Conservation (phyloP, 2,797 vertebrate species). For the Propithecus perrieri region DNA sequence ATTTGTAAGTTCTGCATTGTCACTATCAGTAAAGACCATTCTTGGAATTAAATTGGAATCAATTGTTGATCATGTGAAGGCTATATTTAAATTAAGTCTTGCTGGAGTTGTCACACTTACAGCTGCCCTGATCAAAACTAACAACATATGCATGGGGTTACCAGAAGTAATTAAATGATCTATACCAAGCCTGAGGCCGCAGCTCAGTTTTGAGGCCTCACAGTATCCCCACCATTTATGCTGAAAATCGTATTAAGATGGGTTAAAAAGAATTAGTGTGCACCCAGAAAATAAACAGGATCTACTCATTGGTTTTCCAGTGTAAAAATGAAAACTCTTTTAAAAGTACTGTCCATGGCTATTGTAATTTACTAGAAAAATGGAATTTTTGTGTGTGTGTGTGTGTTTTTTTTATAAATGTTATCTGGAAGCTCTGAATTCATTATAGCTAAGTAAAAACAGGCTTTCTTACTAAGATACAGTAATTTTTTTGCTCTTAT, state of each 20-base stretch:
- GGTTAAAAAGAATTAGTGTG: background rate
- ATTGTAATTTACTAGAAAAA: conserved; percentile 35
- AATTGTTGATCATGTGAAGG: background rate
- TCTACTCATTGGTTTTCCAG: background rate
- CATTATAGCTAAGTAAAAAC: background rate
- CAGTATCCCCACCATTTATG: background rate
- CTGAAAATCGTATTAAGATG: background rate
- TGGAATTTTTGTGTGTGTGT: background rate
- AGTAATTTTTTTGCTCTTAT: background rate
- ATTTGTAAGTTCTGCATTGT: background rate
- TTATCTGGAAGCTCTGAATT: conserved; percentile 1
- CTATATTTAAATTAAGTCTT: background rate
- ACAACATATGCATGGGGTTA: background rate
- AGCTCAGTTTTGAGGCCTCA: background rate
- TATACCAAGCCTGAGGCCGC: background rate
- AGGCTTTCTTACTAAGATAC: background rate
- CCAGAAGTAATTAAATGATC: background rate
- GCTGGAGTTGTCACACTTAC: background rate
- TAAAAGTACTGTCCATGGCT: background rate
- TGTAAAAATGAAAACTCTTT: background rate
- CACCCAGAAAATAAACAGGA: background rate
- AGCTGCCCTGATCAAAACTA: background rate
- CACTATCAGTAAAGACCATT: background rate
- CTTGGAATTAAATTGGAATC: background rate
- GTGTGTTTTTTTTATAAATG: background rate